Percentiles rank a stretch among this genome's conserved stretches.
Evolutionary conservation across 2,113 vertebrate genomes (phyloP).

Genomic region (Aptenodytes forsteri): DNA sequence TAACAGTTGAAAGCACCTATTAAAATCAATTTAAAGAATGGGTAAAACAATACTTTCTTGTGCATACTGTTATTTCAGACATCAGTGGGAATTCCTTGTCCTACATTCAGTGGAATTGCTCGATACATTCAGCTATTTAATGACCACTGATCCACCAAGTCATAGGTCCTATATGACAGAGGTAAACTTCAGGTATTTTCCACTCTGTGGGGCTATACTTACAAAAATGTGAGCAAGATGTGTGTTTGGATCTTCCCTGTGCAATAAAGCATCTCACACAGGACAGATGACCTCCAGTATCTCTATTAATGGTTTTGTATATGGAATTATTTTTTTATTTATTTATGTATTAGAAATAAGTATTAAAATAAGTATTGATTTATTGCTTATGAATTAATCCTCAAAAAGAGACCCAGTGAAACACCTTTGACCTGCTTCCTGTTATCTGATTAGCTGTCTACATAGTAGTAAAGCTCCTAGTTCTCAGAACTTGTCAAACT

Average conservation of each 20-base stretch:
- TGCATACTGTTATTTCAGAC: not conserved
- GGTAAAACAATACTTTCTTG: not conserved
- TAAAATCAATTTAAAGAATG: not conserved
- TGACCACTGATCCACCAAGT: not conserved
- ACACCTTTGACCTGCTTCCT: not conserved
- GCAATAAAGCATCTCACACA: not conserved
- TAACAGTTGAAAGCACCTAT: not conserved
- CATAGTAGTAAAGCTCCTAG: not conserved
- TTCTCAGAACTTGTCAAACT: not conserved
- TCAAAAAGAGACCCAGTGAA: not conserved
- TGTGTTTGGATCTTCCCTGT: not conserved
- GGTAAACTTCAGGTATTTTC: not conserved
- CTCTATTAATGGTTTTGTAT: not conserved
- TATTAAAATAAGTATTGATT: not conserved
- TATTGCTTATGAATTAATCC: not conserved
- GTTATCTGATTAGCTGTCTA: not conserved
- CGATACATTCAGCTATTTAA: not conserved
- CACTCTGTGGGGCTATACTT: not conserved
- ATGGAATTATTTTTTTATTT: not conserved
- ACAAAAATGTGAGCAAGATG: not conserved
- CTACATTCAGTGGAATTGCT: not conserved
- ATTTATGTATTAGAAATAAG: not conserved
- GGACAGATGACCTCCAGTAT: not conserved
- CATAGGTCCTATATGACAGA: not conserved
- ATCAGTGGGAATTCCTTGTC: not conserved